Base-by-base conservation (phyloP, 2,888 invertebrate genomes). In the Dusona sp. region DNA sequence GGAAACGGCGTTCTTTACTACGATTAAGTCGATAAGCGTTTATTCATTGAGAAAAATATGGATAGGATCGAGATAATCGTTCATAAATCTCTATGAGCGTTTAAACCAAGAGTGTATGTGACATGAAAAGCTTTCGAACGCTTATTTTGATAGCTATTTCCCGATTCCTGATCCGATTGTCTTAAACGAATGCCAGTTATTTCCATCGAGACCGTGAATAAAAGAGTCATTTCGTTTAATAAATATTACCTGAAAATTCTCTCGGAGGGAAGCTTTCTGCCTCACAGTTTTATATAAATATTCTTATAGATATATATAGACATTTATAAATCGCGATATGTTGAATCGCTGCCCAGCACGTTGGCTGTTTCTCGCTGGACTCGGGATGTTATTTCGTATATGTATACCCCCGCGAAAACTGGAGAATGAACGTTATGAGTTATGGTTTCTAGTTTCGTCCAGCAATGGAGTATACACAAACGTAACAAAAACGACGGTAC, bases 391-490 rank as follows among this genome's bases (percentile, higher is more conserved):
- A 22, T 36, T 42, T 29, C 51, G 9, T 54, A 48, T 11, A 65
- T 61, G 29, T 51, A 67, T 25, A 78, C 36, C 36, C 42, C 73
- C 6, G 48, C 57, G 61, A 45, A 72, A 68, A 25, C 80, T 79
- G 87, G 80, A 48, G 86, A 89, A 88, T 86, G 81, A 89, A 78
- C 82, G 85, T 75, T 84, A 90, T 90, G 90, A 91, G 89, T 91
- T 90, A 91, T 89, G 88, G 88, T 89, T 89, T 57, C 87, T 84
- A 87, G 90, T 88, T 88, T 89, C 88, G 89, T 91, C 87, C 85
- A 80, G 86, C 85, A 84, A 78, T 78, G 70, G 74, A 67, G 42
- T 73, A 38, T 51, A 73, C 22, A 79, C 33, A 73, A 29, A 29
- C 36, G 38, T 57, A 75, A 45, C 54, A 86, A 79, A 75, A 75